These are phyloP conservation scores for Hydriomena furcata DNA, from an alignment of 2,888 invertebrate species.

Conservation along the genomic window DNA sequence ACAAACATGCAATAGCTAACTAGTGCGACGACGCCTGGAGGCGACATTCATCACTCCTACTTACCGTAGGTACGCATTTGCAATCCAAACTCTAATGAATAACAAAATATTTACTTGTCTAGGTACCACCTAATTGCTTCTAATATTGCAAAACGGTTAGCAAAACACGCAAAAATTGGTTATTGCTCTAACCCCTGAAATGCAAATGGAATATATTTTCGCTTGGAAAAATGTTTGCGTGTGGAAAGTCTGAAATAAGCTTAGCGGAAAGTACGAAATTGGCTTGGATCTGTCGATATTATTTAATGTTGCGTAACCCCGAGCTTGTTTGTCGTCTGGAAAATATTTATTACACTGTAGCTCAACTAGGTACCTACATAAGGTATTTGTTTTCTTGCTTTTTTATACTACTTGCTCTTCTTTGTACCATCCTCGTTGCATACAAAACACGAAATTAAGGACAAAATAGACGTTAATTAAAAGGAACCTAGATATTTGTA, in stretches of 20 bases:
- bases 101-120: conserved; percentile 7
- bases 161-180: conserved; percentile 48
- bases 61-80: too few relatives aligned
- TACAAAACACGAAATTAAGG: too few relatives aligned
- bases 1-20: conserved; percentile 11
- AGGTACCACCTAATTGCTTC: conserved; percentile 1
- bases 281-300: conserved; percentile 77
- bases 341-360: conserved; percentile 71
- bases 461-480: too few relatives aligned
- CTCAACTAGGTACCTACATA: conserved; percentile 45
- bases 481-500: too few relatives aligned
- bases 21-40: conserved; percentile 14
- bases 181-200: conserved; percentile 64
- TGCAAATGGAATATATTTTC: conserved; percentile 72
- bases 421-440: too few relatives aligned
- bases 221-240: conserved; percentile 68
- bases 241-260: conserved; percentile 71
- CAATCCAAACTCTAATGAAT: conserved; percentile 19
- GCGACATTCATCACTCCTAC: conserved; percentile 27
- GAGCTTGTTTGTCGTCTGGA: conserved; percentile 71
- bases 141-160: conserved; percentile 34
- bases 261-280: conserved; percentile 73
- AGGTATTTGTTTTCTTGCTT: neutral
- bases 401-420: neutral
- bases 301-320: conserved; percentile 72